Evolutionary conservation across 2,113 vertebrate genomes (phyloP).

Genomic region (Rhombomys opimus): DNA sequence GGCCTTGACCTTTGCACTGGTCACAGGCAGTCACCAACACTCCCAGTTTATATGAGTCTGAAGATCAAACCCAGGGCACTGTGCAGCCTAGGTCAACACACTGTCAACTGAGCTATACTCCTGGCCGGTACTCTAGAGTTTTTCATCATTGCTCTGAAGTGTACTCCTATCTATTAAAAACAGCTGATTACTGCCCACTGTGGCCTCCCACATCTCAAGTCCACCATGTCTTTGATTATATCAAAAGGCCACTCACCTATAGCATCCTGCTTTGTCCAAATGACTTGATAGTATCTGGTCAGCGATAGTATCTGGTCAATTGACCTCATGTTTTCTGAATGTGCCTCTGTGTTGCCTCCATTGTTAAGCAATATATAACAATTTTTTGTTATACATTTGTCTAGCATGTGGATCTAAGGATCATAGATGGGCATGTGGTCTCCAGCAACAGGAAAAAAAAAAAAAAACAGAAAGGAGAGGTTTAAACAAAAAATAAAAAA

Average conservation of each 20-base stretch:
- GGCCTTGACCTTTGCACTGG: not conserved
- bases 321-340: not conserved
- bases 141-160: not conserved
- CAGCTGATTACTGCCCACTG: not conserved
- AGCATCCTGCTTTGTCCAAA: not conserved
- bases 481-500: not conserved
- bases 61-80: not conserved
- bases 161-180: not conserved
- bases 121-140: not conserved
- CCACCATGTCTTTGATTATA: not conserved
- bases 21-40: not conserved
- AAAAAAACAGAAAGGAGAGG: not conserved
- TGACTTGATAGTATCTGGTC: not conserved
- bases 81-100: not conserved
- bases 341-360: too few species aligned
- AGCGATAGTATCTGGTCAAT: not conserved
- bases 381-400: not conserved
- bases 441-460: not conserved
- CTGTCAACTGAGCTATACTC: not conserved
- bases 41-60: not conserved
- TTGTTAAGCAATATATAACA: too few species aligned
- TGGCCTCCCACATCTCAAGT: not conserved
- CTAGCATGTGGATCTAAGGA: not conserved
- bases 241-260: not conserved
- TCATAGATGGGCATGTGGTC: not conserved